Percentiles rank a stretch among this genome's conserved stretches.
phyloP scores from a whole-genome alignment of 2,888 invertebrate genomes.

The Hermodice carunculata region DNA sequence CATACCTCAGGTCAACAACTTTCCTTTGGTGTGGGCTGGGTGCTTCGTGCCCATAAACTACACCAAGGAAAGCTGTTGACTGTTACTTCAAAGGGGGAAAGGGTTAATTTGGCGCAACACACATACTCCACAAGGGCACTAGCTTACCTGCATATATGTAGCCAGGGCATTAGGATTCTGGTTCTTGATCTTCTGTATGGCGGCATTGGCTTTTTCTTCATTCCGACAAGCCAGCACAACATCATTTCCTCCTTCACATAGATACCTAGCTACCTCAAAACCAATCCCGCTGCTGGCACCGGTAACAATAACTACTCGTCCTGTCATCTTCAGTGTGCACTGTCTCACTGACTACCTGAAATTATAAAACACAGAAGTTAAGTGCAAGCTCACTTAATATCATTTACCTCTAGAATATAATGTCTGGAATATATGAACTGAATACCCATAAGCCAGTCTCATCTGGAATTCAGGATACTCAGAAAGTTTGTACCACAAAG shows the following conservation, averaged over 20 bases:
- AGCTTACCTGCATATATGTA: slow-evolving; percentile 51
- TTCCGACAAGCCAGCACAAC: slow-evolving; percentile 55
- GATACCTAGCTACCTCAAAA: slow-evolving; percentile 47
- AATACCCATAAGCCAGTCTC: no score
- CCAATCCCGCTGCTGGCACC: slow-evolving; percentile 58
- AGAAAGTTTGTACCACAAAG: no score
- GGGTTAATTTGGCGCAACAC: neutral
- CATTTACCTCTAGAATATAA: no score
- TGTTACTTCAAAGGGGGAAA: neutral
- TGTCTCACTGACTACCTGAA: no score
- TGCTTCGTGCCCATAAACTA: no score
- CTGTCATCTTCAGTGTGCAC: slow-evolving; percentile 49
- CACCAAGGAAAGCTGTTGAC: no score
- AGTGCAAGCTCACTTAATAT: no score
- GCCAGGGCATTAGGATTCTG: slow-evolving; percentile 53
- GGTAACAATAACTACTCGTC: slow-evolving; percentile 54
- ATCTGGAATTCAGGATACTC: no score
- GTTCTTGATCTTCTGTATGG: slow-evolving; percentile 51
- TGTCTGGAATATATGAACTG: no score
- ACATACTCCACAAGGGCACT: neutral
- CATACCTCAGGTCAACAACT: no score
- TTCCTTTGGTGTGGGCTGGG: no score
- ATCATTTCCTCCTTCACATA: slow-evolving; percentile 55
- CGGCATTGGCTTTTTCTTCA: slow-evolving; percentile 51
- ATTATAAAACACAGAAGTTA: no score